Evolutionary conservation across 2,797 vertebrate species (phyloP), one percentile per base, ranked within the genome.

Genomic region (Enteromius treurensis): DNA sequence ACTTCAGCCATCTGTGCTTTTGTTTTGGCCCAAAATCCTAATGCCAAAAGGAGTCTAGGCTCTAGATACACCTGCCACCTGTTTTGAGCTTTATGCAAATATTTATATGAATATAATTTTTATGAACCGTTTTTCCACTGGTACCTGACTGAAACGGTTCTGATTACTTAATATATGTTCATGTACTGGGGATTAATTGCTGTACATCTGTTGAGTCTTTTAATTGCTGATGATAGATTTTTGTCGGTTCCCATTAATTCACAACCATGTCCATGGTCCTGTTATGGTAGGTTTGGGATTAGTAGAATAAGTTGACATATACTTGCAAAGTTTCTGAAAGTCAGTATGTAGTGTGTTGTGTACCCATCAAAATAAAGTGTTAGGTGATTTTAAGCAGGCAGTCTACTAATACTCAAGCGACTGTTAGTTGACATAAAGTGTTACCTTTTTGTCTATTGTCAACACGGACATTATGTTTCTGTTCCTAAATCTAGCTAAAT

Each of bases 1-100:
- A 42, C 71, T 67, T 84, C 40, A 62, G 32, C 82, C 77, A 85
- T 68, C 70, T 81, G 62, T 17, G 49, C 81, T 76, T 83, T 83
- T 81, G 77, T 75, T 81, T 60, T 55, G 68, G 77, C 80, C 34
- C 13, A 76, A 83, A 81, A 79, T 79, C 60, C 64, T 53, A 51
- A 47, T 49, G 32, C 29, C 76, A 76, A 15, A 75, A 23, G 1
- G 29, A 77, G 26, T 26, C 29, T 64, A 3, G 62, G 26, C 21
- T 8, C 13, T 47, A 68, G 8, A 75, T 49, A 51, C 58, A 67
- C 60, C 79, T 84, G 75, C 45, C 34, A 79, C 42, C 71, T 82
- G 80, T 77, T 80, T 70, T 67, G 10, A 84, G 76, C 47, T 75
- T 60, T 47, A 26, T 76, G n/a, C 37, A 77, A 45, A 80, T 75